phyloP scores from a whole-genome alignment of 2,113 vertebrate species.

The Scophthalmus maximus region DNA sequence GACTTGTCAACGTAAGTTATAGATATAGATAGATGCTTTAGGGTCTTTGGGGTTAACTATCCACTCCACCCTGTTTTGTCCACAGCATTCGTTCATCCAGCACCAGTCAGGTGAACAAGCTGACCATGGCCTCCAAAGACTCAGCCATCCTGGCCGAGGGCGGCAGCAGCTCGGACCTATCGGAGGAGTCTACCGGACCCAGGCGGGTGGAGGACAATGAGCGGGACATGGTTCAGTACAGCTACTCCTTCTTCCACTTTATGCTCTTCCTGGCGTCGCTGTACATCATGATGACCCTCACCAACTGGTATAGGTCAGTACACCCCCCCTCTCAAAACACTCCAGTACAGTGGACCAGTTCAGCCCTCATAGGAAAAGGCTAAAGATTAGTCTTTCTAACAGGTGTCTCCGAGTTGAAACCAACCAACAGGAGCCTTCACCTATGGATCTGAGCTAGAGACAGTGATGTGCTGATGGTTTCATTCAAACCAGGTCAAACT shows the following conservation, averaged over 20 bases:
- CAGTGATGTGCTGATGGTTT: neutral
- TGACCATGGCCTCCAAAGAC: conserved; percentile 89
- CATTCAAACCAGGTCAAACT: too few relatives aligned
- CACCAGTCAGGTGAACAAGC: conserved; percentile 94
- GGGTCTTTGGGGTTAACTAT: neutral
- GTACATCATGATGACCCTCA: conserved; percentile 98
- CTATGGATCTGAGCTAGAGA: neutral
- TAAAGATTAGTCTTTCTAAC: neutral
- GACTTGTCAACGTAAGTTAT: too few relatives aligned
- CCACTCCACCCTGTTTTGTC: conserved; percentile 3
- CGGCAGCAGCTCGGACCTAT: conserved; percentile 12
- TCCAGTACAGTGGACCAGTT: neutral
- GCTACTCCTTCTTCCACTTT: conserved; percentile 92
- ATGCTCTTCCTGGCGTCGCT: conserved; percentile 93
- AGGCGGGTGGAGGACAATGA: conserved; percentile 89
- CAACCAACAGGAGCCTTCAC: too few relatives aligned
- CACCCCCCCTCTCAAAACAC: neutral
- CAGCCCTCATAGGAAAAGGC: neutral
- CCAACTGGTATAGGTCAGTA: conserved; percentile 96
- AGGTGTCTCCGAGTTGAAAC: too few relatives aligned
- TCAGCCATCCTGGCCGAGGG: conserved; percentile 84
- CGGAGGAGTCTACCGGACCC: conserved; percentile 72
- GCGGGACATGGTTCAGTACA: conserved; percentile 90
- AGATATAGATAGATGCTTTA: neutral
- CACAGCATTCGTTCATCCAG: conserved; percentile 92